Base-by-base conservation (phyloP, 2,888 invertebrate genomes). In the Blastobasis lacticolella region DNA sequence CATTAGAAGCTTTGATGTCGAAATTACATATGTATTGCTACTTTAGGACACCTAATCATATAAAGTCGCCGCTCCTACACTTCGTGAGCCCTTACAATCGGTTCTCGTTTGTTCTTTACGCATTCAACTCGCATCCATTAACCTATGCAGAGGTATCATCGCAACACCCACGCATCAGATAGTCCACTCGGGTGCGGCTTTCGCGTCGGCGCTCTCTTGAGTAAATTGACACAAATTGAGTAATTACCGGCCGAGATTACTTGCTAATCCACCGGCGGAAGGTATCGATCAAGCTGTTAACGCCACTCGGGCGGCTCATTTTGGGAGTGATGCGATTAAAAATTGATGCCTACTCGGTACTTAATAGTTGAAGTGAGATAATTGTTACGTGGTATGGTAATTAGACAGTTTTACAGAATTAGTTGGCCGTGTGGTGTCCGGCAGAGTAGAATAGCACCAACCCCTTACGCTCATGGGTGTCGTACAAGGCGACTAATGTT, bases 221-320 rank as follows among this genome's bases (percentile, higher is more conserved):
- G 72, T 73, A 81, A 82, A 84, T 83, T 84, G 79, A 76, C 76
- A 80, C 71, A 81, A 82, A 84, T 84, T 84, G 78, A 76, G 77
- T 80, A 82, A 86, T 85, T 85, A 84, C 78, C 71, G 71, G 55
- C 71, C 64, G 71, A 80, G 80, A 84, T 84, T 81, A 79, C 75
- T 63, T 56, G 63, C 67, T 76, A 78, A 80, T 78, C 75, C 73
- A 73, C 64, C 71, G 73, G 75, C 68, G 75, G 74, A 70, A 71
- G 67, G 68, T 77, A 79, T 81, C 78, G 81, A 81, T 81, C 76
- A 73, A 62, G 63, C 61, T 61, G 67, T 69, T 68, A 70, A 57
- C 60, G 53, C 56, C 54, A 50, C 54, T 51, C 46, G 48, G 55
- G 45, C 51, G 44, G 50, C 49, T 54, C 49, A 51, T 56, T 52